phyloP scores from a whole-genome alignment of 1,140 invertebrate species.

The Idris sp. region DNA sequence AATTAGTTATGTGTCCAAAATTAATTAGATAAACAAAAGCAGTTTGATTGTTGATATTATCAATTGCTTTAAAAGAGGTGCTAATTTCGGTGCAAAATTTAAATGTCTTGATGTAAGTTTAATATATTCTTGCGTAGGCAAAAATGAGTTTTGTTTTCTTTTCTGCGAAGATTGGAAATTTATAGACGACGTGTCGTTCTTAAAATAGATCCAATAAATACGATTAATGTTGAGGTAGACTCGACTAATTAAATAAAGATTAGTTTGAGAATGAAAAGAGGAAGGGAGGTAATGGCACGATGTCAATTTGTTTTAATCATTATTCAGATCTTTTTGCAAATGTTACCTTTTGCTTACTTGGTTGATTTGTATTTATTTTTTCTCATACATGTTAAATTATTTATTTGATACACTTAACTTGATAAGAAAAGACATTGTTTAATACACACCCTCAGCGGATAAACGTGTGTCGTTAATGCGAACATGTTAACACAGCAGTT shows the following conservation, averaged over 20 bases:
- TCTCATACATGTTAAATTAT: conserved; percentile 16
- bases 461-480: conserved; percentile 15
- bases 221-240: conserved; percentile 10
- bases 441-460: background rate
- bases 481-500: conserved; percentile 37
- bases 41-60: no score
- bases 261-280: background rate
- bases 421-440: conserved; percentile 24
- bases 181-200: no score
- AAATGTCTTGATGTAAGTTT: no score
- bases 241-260: background rate
- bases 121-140: no score
- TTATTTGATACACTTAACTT: conserved; percentile 7
- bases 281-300: no score
- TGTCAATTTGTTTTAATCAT: no score
- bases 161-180: no score
- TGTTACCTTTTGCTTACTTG: background rate
- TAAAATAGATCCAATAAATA: conserved; percentile 2
- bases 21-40: no score
- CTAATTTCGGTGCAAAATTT: no score
- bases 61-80: no score
- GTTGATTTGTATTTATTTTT: background rate
- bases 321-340: background rate
- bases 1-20: no score
- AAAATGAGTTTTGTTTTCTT: no score